Percentiles rank a stretch among this genome's conserved stretches.
Conservation (phyloP, 2,113 vertebrate species). For the Hydropotes inermis region DNA sequence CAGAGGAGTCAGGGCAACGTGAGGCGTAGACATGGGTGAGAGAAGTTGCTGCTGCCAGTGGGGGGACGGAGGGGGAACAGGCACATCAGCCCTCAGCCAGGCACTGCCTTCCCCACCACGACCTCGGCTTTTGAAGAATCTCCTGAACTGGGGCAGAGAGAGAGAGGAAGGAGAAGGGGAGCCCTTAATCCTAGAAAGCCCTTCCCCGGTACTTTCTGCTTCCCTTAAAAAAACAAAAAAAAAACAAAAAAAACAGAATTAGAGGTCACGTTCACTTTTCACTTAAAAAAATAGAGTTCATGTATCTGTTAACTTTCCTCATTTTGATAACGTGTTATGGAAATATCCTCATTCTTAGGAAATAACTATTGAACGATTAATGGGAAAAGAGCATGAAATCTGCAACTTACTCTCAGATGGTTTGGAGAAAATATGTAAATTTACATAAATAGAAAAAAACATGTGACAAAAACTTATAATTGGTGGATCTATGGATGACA, state of each 20-base stretch:
- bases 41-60: background rate
- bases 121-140: background rate
- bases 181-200: background rate
- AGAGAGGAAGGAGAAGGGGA: background rate
- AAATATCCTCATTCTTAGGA: background rate
- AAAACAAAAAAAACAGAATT: background rate
- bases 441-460: background rate
- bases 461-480: background rate
- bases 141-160: background rate
- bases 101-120: background rate
- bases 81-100: background rate
- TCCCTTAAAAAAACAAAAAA: background rate
- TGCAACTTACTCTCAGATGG: background rate
- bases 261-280: background rate
- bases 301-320: background rate
- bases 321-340: background rate
- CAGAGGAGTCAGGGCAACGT: background rate
- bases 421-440: background rate
- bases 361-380: background rate
- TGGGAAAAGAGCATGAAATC: background rate
- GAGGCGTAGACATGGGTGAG: rapidly evolving
- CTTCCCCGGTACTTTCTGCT: background rate
- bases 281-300: background rate
- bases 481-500: background rate
- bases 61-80: background rate